A percentile compares a stretch with the other conserved stretches of the same genome.
Evolutionary conservation across 2,888 invertebrate species (phyloP).

Genomic region (Margaritifera margaritifera): DNA sequence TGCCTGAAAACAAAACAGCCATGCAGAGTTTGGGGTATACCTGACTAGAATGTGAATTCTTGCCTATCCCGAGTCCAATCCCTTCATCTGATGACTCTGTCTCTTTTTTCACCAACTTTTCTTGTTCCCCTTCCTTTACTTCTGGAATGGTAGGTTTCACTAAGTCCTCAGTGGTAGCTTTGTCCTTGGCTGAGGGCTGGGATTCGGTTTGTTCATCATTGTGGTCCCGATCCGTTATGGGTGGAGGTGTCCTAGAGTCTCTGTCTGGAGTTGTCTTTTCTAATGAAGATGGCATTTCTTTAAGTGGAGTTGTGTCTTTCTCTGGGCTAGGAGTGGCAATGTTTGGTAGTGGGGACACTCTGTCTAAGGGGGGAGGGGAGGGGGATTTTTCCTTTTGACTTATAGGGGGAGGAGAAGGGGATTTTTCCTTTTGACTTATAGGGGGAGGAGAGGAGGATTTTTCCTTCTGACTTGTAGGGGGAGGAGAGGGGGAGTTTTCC

Average conservation of each 20-base stretch:
- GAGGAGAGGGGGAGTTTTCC: background rate
- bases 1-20: background rate
- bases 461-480: background rate
- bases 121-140: constrained; percentile 4
- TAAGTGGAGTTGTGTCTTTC: background rate
- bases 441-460: background rate
- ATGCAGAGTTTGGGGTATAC: constrained; percentile 19
- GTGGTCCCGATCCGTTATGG: too few species aligned
- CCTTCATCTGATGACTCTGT: constrained; percentile 58
- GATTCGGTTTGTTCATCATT: too few species aligned
- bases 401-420: background rate
- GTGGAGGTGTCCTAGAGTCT: too few species aligned
- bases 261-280: too few species aligned
- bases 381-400: background rate
- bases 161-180: too few species aligned
- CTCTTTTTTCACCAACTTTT: constrained; percentile 29
- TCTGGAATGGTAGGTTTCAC: background rate
- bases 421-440: background rate
- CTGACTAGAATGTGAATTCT: constrained; percentile 51
- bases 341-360: constrained; percentile 31
- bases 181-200: too few species aligned
- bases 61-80: constrained; percentile 55
- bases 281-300: background rate
- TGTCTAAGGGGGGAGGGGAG: constrained; percentile 2
- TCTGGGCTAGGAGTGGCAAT: constrained; percentile 6